Conservation (phyloP, 2,888 invertebrate genomes). For the Tinea semifulvella region DNA sequence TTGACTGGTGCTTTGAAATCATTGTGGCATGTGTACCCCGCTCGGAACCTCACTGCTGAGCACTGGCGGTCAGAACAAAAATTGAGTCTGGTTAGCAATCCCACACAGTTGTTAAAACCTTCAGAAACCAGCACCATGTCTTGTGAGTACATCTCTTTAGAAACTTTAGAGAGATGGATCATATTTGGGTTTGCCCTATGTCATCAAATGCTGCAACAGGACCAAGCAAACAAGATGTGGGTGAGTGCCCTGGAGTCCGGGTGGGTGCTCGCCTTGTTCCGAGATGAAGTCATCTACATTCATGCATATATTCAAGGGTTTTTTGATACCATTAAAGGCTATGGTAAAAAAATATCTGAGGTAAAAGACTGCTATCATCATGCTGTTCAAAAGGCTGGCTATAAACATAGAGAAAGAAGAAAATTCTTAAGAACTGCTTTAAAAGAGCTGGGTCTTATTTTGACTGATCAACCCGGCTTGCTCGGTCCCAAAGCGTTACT, state of each 20-base stretch:
- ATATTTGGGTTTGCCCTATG: conserved; percentile 93
- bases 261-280: conserved; percentile 93
- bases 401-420: conserved; percentile 92
- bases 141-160: conserved; percentile 96
- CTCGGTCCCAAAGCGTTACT: conserved; percentile 96
- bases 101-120: conserved; percentile 92
- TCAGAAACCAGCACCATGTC: conserved; percentile 96
- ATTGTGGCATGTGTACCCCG: conserved; percentile 85
- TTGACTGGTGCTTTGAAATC: conserved; percentile 88
- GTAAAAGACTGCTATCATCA: conserved; percentile 94
- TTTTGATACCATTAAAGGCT: conserved; percentile 96
- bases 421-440: conserved; percentile 96
- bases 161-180: conserved; percentile 96
- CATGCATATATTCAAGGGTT: conserved; percentile 92
- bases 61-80: conserved; percentile 94
- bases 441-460: conserved; percentile 92
- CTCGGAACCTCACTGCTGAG: conserved; percentile 91
- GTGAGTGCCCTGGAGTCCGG: conserved; percentile 90
- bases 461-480: conserved; percentile 97
- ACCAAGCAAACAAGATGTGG: conserved; percentile 89
- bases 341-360: conserved; percentile 91
- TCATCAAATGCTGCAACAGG: conserved; percentile 87
- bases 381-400: conserved; percentile 90
- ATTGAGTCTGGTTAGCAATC: conserved; percentile 92
- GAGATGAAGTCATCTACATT: conserved; percentile 97